phyloP scores from a whole-genome alignment of 92 coral and sea anemone species.

The Zoanthus gigantus region DNA sequence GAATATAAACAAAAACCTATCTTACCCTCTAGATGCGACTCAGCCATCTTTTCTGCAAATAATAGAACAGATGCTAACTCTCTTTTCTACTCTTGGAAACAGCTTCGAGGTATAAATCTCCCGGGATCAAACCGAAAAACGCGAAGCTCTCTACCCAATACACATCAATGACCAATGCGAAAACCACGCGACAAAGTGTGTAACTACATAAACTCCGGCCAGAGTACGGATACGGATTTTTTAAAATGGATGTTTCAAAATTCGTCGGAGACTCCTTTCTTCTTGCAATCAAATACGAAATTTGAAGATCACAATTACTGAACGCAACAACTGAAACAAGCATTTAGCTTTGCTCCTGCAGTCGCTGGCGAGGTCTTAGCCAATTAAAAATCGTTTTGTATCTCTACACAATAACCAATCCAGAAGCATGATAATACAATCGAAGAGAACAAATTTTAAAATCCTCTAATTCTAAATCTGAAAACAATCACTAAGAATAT shows the following conservation, averaged over 20 bases:
- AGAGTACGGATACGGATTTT: not conserved
- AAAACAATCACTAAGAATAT: not conserved
- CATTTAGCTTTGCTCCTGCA: constrained; percentile 19
- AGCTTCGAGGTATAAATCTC: not conserved
- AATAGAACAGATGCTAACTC: not conserved
- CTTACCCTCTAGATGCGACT: constrained; percentile 42
- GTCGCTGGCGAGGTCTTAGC: constrained; percentile 17
- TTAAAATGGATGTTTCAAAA: not conserved
- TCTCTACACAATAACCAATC: constrained; percentile 10
- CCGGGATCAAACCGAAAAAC: constrained; percentile 17
- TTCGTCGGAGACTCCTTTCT: not conserved
- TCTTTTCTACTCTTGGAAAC: constrained; percentile 15
- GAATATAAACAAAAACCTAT: not conserved
- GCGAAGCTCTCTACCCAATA: constrained; percentile 26
- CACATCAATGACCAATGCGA: constrained; percentile 29
- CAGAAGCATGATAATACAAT: not conserved
- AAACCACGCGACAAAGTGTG: constrained; percentile 26
- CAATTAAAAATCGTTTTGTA: constrained; percentile 22
- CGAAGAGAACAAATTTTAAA: not conserved
- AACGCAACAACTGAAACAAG: constrained; percentile 29
- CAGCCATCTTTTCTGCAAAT: constrained; percentile 38
- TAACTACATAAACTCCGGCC: not conserved
- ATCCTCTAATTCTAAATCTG: not conserved
- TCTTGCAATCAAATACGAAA: constrained; percentile 1
- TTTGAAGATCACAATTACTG: constrained; percentile 1